These are phyloP conservation scores for Geothlypis trichas DNA, from an alignment of 2,113 vertebrate genomes.

Conservation along the genomic window DNA sequence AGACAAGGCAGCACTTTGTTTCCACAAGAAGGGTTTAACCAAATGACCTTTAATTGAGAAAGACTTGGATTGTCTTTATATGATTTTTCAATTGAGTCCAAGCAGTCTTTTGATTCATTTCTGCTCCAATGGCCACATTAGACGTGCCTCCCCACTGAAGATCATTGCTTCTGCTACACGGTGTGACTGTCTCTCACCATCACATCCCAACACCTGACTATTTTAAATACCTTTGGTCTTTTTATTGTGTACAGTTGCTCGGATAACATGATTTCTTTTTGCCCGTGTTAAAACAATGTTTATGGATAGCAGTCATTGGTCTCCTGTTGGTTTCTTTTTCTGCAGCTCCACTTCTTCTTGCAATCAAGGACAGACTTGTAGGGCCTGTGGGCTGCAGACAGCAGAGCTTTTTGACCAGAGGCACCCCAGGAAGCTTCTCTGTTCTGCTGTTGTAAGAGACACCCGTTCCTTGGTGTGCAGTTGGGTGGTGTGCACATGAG, in stretches of 20 bases:
- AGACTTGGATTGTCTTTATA: constrained; percentile 27
- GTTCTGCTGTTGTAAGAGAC: background rate
- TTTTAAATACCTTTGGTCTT: background rate
- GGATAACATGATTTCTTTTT: background rate
- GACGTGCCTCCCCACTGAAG: constrained; percentile 19
- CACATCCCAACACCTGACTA: background rate
- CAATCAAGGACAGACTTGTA: background rate
- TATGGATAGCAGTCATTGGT: background rate
- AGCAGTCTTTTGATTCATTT: constrained; percentile 21
- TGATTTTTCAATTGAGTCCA: constrained; percentile 13
- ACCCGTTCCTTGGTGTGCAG: background rate
- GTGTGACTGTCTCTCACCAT: background rate
- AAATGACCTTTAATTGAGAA: constrained; percentile 42
- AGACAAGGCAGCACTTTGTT: constrained; percentile 64
- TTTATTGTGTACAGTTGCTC: background rate
- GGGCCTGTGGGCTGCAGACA: background rate
- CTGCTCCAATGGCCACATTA: constrained; percentile 7
- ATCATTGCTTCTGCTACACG: background rate
- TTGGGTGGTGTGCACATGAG: background rate
- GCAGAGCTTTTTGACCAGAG: background rate
- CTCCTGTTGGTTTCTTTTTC: background rate
- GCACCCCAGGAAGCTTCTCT: background rate
- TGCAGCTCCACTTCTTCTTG: constrained; percentile 2
- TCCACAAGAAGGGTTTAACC: constrained; percentile 64
- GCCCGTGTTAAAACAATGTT: background rate